These are phyloP conservation scores for Poeciliopsis infans DNA, from an alignment of 2,797 vertebrate genomes.

Conservation along the genomic window DNA sequence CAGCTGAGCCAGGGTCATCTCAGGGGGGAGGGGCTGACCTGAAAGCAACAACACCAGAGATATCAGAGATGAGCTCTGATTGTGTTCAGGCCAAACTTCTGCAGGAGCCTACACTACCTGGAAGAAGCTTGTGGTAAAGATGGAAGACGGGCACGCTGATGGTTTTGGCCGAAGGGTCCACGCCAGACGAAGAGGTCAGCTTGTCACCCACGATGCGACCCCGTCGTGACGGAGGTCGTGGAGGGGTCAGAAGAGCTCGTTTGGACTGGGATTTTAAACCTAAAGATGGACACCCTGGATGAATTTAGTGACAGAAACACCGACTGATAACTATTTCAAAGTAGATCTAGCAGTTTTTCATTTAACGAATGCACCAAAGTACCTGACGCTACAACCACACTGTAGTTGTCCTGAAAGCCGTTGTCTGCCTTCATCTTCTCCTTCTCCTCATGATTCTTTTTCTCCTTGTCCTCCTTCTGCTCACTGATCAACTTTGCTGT, in stretches of 20 bases:
- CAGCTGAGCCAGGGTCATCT: slow-evolving; percentile 98
- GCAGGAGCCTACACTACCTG: slow-evolving; percentile 77
- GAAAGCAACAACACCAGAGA: neutral
- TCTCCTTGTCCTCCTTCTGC: slow-evolving; percentile 99
- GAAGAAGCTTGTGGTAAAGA: slow-evolving; percentile 95
- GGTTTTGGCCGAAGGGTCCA: slow-evolving; percentile 92
- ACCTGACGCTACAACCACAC: slow-evolving; percentile 99
- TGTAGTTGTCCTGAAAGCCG: slow-evolving; percentile 99
- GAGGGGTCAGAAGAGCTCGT: slow-evolving; percentile 92
- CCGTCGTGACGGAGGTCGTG: slow-evolving; percentile 93
- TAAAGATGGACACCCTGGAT: slow-evolving; percentile 52
- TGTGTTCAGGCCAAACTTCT: neutral
- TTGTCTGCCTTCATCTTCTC: slow-evolving; percentile 98
- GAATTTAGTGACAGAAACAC: neutral
- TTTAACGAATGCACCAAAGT: neutral
- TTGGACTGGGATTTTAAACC: slow-evolving; percentile 98
- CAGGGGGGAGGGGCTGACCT: slow-evolving; percentile 95
- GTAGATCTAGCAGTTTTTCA: no score
- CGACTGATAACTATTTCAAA: neutral
- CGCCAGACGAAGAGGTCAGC: slow-evolving; percentile 86
- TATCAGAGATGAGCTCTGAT: neutral
- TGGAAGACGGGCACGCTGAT: slow-evolving; percentile 99
- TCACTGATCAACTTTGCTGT: slow-evolving; percentile 98
- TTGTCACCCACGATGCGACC: slow-evolving; percentile 94
- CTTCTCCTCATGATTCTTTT: slow-evolving; percentile 99